Conservation (phyloP, 2,113 vertebrate species). For the Pseudopodoces humilis region DNA sequence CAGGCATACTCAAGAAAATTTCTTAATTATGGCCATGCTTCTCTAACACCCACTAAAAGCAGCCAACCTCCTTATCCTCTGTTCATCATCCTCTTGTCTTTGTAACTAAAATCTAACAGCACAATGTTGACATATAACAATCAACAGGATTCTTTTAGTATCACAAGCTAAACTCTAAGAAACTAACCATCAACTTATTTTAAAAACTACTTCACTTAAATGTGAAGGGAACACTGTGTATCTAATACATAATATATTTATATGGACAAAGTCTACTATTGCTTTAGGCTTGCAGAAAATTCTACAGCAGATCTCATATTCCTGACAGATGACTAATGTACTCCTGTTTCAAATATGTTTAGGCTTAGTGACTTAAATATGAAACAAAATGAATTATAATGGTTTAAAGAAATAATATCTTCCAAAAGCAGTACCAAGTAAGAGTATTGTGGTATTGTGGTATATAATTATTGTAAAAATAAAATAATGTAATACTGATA, state of each 20-base stretch:
- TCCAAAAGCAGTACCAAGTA: constrained; percentile 73
- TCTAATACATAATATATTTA: background rate
- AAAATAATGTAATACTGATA: background rate
- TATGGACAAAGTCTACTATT: background rate
- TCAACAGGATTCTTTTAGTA: background rate
- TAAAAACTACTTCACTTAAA: background rate
- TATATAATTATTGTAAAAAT: background rate
- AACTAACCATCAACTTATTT: background rate
- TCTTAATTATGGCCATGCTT: background rate
- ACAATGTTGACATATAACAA: background rate
- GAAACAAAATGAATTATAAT: constrained; percentile 76
- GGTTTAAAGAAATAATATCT: constrained; percentile 74
- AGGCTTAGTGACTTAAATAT: constrained; percentile 75
- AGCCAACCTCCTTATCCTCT: background rate
- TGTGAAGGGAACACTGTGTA: background rate
- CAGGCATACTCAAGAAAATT: constrained; percentile 8
- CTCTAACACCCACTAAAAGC: background rate
- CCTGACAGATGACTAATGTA: constrained; percentile 75
- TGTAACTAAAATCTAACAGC: background rate
- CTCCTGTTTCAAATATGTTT: constrained; percentile 75
- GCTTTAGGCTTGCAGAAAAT: constrained; percentile 52
- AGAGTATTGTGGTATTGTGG: constrained; percentile 47
- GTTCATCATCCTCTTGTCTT: background rate
- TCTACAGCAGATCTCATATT: constrained; percentile 31
- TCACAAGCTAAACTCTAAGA: background rate